Evolutionary conservation across 1,140 invertebrate genomes (phyloP).

Genomic region (Amyelois transitella): DNA sequence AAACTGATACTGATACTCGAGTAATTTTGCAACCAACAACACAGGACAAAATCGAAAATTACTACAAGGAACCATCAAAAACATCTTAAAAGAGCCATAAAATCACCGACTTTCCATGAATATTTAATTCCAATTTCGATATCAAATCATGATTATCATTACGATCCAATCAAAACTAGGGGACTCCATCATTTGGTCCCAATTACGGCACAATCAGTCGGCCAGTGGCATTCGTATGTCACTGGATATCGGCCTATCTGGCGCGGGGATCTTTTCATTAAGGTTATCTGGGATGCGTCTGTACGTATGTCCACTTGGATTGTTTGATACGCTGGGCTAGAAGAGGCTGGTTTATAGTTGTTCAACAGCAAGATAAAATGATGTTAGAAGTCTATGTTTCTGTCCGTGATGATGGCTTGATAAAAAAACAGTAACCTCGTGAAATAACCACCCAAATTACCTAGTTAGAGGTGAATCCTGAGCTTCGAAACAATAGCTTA

Average conservation of each 20-base stretch:
- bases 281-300: constrained; percentile 38
- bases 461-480: too few species aligned
- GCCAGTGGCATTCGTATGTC: not conserved
- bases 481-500: too few species aligned
- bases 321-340: not conserved
- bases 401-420: too few species aligned
- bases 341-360: not conserved
- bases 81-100: too few species aligned
- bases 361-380: too few species aligned
- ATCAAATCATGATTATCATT: not conserved
- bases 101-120: not conserved
- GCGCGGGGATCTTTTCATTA: constrained; percentile 52
- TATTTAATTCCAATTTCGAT: not conserved
- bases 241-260: constrained; percentile 12
- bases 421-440: too few species aligned
- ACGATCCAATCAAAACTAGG: not conserved
- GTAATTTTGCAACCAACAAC: too few species aligned
- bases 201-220: constrained; percentile 27
- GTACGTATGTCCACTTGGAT: constrained; percentile 1
- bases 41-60: too few species aligned
- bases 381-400: too few species aligned
- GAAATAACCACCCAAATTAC: too few species aligned
- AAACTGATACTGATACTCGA: too few species aligned
- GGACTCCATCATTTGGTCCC: constrained; percentile 16
- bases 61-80: too few species aligned